phyloP scores from a whole-genome alignment of 1,140 invertebrate species.

The Periplaneta americana region DNA sequence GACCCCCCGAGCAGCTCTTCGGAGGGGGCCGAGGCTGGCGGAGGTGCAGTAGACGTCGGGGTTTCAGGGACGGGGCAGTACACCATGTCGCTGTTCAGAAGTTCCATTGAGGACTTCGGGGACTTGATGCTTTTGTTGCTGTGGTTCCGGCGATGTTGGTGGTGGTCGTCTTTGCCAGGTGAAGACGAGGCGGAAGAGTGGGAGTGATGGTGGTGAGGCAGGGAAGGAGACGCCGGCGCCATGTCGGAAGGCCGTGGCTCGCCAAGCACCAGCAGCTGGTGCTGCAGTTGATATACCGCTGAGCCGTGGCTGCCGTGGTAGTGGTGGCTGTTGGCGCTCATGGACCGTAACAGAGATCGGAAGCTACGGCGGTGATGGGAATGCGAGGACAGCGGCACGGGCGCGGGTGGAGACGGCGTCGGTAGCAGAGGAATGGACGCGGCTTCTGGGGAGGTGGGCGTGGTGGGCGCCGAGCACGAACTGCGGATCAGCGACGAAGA shows the following conservation, averaged over 20 bases:
- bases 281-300: conserved; percentile 19
- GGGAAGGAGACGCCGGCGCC: conserved; percentile 43
- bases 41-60: conserved; percentile 25
- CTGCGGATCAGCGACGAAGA: conserved; percentile 12
- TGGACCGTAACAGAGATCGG: conserved; percentile 40
- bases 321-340: conserved; percentile 46
- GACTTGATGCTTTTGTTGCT: neutral
- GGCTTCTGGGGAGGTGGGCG: conserved; percentile 25
- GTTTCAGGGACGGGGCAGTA: conserved; percentile 33
- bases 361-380: conserved; percentile 30
- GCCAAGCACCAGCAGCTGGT: conserved; percentile 45
- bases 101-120: conserved; percentile 32
- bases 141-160: neutral
- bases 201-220: conserved; percentile 21
- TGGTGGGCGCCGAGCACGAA: conserved; percentile 26
- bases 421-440: neutral
- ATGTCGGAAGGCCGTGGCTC: conserved; percentile 50
- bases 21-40: conserved; percentile 16
- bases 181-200: neutral
- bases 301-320: conserved; percentile 44
- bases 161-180: conserved; percentile 23
- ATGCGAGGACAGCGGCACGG: conserved; percentile 12
- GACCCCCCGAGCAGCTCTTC: conserved; percentile 30
- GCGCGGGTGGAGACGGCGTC: conserved; percentile 23
- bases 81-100: conserved; percentile 38